Evolutionary conservation across 2,888 invertebrate genomes (phyloP).

Genomic region (Sarcophaga variegata): DNA sequence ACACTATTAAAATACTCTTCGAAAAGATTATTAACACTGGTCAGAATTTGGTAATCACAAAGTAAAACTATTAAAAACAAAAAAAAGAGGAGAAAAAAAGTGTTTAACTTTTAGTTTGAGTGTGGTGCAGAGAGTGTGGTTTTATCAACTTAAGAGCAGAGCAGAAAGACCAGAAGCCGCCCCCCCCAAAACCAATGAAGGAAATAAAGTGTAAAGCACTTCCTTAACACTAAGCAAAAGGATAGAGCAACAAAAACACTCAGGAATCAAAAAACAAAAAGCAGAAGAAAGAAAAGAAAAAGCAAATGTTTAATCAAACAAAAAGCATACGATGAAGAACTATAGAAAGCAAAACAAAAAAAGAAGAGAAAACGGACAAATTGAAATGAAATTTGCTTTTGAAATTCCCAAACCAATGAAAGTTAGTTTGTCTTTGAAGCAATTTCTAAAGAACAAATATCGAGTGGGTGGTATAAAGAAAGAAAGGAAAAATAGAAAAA

Average conservation of each 20-base stretch:
- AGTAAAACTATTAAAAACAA: slow-evolving; percentile 37
- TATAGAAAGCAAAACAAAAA: slow-evolving; percentile 31
- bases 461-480: neutral
- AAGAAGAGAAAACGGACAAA: slow-evolving; percentile 9
- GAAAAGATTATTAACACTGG: slow-evolving; percentile 59
- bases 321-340: slow-evolving; percentile 1
- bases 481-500: neutral
- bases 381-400: slow-evolving; percentile 1
- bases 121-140: slow-evolving; percentile 42
- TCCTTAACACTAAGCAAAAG: slow-evolving; percentile 30
- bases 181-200: slow-evolving; percentile 2
- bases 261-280: no score
- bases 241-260: neutral
- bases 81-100: neutral
- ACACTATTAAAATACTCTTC: slow-evolving; percentile 51
- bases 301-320: neutral
- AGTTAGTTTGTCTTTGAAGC: neutral
- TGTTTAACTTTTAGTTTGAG: neutral
- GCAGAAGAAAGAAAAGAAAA: neutral
- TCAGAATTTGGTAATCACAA: slow-evolving; percentile 54
- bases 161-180: neutral
- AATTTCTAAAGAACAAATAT: slow-evolving; percentile 4
- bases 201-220: neutral
- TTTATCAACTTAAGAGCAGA: slow-evolving; percentile 17
- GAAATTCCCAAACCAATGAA: neutral